phyloP scores from a whole-genome alignment of 2,797 vertebrate genomes.

The Champsocephalus gunnari region DNA sequence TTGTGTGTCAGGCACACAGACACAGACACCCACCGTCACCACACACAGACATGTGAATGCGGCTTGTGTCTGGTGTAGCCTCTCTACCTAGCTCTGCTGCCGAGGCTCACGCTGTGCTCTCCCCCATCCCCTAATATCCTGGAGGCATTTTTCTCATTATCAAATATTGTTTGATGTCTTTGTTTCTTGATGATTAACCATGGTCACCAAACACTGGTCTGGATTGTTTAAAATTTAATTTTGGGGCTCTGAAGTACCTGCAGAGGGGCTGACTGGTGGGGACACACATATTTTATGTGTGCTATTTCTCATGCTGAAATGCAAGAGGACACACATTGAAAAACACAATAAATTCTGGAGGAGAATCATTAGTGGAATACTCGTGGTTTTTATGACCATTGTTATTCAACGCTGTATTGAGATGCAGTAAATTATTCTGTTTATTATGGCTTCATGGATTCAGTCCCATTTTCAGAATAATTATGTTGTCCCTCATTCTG shows the following conservation, averaged over 20 bases:
- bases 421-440: conserved; percentile 80
- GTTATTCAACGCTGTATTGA: conserved; percentile 78
- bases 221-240: conserved; percentile 88
- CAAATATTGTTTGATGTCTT: conserved; percentile 90
- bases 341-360: conserved; percentile 81
- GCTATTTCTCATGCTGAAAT: conserved; percentile 83
- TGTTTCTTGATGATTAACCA: conserved; percentile 89
- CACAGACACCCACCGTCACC: conserved; percentile 53
- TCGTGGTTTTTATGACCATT: conserved; percentile 82
- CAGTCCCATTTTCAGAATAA: conserved; percentile 75
- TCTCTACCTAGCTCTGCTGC: conserved; percentile 73
- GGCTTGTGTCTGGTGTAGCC: conserved; percentile 80
- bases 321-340: conserved; percentile 77
- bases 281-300: conserved; percentile 83
- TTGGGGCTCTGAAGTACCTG: conserved; percentile 82
- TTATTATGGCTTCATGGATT: conserved; percentile 75
- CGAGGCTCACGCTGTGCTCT: conserved; percentile 77
- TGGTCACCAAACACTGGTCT: conserved; percentile 86
- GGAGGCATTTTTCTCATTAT: conserved; percentile 89
- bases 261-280: conserved; percentile 77
- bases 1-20: conserved; percentile 42
- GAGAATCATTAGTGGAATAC: conserved; percentile 81
- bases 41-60: conserved; percentile 75
- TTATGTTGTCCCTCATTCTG: conserved; percentile 66
- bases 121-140: conserved; percentile 83